A percentile compares a stretch with the other conserved stretches of the same genome.
Evolutionary conservation across 2,888 invertebrate genomes (phyloP).

Genomic region (Cantharis rufa): DNA sequence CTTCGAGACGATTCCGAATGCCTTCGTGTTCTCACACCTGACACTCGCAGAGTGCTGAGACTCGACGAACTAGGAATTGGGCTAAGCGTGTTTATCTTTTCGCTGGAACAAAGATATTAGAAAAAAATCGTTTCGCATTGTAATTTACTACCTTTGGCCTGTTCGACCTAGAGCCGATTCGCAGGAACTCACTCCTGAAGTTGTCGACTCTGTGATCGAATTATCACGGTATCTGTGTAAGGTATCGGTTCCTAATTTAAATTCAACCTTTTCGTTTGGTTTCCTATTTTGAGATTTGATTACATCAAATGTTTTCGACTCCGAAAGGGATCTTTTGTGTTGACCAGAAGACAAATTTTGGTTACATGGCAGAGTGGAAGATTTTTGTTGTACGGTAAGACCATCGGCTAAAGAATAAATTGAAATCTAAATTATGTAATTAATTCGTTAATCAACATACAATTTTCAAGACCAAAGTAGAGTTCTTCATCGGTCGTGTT

Average conservation of each 20-base stretch:
- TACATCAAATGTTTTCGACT: constrained; percentile 71
- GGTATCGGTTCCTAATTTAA: constrained; percentile 38
- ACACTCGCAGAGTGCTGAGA: constrained; percentile 54
- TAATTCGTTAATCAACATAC: constrained; percentile 8
- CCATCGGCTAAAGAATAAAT: constrained; percentile 2
- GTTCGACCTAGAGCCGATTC: constrained; percentile 70
- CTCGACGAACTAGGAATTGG: constrained; percentile 87
- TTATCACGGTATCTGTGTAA: constrained; percentile 61
- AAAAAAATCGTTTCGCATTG: neutral
- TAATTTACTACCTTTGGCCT: constrained; percentile 55
- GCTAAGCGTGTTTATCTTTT: constrained; percentile 78
- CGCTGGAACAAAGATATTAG: constrained; percentile 57
- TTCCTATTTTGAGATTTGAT: constrained; percentile 51
- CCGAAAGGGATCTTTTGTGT: constrained; percentile 69
- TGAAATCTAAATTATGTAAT: neutral
- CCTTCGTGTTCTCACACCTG: constrained; percentile 49
- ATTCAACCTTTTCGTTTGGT: constrained; percentile 31
- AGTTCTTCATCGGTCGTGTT: constrained; percentile 40
- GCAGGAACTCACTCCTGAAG: constrained; percentile 81
- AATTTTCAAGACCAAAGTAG: constrained; percentile 25
- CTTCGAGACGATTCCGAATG: constrained; percentile 60
- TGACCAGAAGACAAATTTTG: constrained; percentile 56
- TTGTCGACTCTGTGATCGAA: constrained; percentile 75
- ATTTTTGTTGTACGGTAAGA: constrained; percentile 33
- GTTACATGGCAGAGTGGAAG: constrained; percentile 63